Conservation (phyloP, 2,797 vertebrate genomes). For the Chloroceryle amazona region DNA sequence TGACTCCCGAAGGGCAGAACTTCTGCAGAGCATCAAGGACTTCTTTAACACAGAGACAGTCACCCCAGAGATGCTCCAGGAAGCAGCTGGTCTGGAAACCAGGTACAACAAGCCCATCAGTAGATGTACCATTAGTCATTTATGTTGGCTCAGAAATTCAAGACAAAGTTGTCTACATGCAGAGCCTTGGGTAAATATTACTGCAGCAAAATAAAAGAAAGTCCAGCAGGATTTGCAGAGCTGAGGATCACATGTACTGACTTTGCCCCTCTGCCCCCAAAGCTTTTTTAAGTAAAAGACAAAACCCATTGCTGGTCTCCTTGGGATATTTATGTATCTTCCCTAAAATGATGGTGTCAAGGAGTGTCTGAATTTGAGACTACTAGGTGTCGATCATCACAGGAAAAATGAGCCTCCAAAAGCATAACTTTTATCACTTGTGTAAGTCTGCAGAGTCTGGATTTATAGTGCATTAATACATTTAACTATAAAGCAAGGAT, state of each 20-base stretch:
- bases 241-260: not conserved
- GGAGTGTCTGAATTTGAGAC: not conserved
- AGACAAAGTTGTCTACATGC: not conserved
- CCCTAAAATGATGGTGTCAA: not conserved
- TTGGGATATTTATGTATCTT: not conserved
- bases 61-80: constrained; percentile 84
- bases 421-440: not conserved
- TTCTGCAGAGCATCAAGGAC: constrained; percentile 83
- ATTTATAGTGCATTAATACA: not conserved
- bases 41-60: constrained; percentile 82
- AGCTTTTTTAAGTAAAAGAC: not conserved
- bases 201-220: not conserved
- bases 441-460: not conserved
- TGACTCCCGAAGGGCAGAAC: constrained; percentile 84
- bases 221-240: not conserved
- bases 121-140: not conserved
- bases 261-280: not conserved
- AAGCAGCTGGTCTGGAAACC: constrained; percentile 90
- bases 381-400: not conserved
- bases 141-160: not conserved
- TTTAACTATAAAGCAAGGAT: not conserved
- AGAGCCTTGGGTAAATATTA: not conserved
- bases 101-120: constrained; percentile 79
- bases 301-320: not conserved
- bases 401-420: not conserved